Evolutionary conservation across 2,113 vertebrate genomes (phyloP), one percentile per base, ranked within the genome.

Genomic region (Calidris pugnax): DNA sequence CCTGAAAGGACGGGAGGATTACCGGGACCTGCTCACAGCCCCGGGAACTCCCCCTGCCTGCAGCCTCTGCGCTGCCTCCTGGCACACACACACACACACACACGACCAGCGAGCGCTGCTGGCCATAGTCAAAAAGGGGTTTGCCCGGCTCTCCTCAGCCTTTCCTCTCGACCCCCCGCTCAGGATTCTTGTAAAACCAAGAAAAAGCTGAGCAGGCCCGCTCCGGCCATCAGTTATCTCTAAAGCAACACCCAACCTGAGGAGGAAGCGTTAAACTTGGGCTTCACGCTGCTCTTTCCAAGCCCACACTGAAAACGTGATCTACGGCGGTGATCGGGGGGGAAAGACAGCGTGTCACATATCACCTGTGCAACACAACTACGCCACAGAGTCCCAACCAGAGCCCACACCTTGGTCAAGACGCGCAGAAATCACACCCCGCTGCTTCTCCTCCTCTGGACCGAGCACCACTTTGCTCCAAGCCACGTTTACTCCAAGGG

Each of bases 21-120:
- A 96, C 75, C 85, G 17, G 59, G 78, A 96, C 95, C 93, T 76
- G 93, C 95, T 96, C 79, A 66, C 43, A 45, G 97, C 79, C 80
- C 37, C 27, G 85, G 97, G 95, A 97, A 96, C 97, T 96, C 95
- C 95, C 96, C 91, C 96, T 95, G 93, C 87, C 96, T 97, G 97
- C 96, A 97, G 97, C 83, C 96, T 92, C 88, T 5, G 68, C 35
- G 55, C 43, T 94, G 75, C 72, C 90, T 91, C 81, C 71, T 5
- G 73, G 73, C 69, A 30, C 48, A 60, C n/a, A 6, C 47, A 30
- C 48, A 60, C n/a, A 6, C 47, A 47, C 43, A 72, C 7, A 24
- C 67, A 59, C 18, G 28, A 41, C 19, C 80, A 57, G 82, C 33
- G 6, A 57, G 79, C 59, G 64, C 78, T 26, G 80, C 86, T 85